A percentile compares a stretch with the other conserved stretches of the same genome.
Evolutionary conservation across 2,113 vertebrate species (phyloP).

Genomic region (Siphamia tubifer): DNA sequence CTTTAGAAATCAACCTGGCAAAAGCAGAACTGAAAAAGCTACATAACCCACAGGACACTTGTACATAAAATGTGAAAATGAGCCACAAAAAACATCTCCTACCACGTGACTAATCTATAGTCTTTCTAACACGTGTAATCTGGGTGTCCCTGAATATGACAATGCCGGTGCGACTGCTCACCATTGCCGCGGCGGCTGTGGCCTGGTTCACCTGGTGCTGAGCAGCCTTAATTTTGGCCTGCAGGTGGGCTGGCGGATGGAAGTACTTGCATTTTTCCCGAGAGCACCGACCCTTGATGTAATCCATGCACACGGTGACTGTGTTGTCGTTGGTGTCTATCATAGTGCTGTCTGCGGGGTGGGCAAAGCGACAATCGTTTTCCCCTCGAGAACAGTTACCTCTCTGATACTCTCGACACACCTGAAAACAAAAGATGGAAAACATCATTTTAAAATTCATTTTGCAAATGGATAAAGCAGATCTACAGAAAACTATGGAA

Average conservation of each 20-base stretch:
- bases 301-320: slow-evolving; percentile 99
- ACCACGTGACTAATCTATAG: not conserved
- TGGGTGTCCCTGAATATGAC: slow-evolving; percentile 21
- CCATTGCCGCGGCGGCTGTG: slow-evolving; percentile 96
- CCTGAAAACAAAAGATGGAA: slow-evolving; percentile 69
- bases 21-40: slow-evolving; percentile 53
- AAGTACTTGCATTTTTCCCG: slow-evolving; percentile 99
- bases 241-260: slow-evolving; percentile 95
- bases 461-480: not conserved
- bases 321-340: slow-evolving; percentile 99
- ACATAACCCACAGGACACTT: slow-evolving; percentile 14
- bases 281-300: slow-evolving; percentile 98
- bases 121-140: not conserved
- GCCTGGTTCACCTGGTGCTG: slow-evolving; percentile 99
- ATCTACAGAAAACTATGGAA: too few relatives aligned
- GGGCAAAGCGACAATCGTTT: slow-evolving; percentile 94
- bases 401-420: slow-evolving; percentile 97
- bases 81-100: slow-evolving; percentile 28
- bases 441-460: not conserved
- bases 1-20: slow-evolving; percentile 19
- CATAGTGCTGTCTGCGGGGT: slow-evolving; percentile 97
- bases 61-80: not conserved
- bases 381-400: slow-evolving; percentile 97
- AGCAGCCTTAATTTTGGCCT: slow-evolving; percentile 99
- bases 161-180: slow-evolving; percentile 77